Evolutionary conservation across 2,113 vertebrate species (phyloP).

Genomic region (Catharus bicknelli): DNA sequence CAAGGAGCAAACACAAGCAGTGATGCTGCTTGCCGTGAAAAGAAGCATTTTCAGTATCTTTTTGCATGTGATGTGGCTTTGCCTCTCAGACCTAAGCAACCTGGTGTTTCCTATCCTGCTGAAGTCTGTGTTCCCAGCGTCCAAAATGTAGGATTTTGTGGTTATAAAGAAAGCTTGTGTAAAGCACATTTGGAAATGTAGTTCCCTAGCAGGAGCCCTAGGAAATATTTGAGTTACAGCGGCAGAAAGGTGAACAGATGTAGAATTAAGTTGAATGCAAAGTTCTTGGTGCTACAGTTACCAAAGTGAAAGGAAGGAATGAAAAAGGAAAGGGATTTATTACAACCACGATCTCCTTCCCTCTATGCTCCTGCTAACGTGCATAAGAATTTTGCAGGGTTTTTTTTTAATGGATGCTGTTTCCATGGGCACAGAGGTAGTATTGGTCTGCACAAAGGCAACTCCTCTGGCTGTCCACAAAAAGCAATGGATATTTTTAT

Average conservation of each 20-base stretch:
- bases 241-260: constrained; percentile 22
- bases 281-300: neutral
- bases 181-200: constrained; percentile 3
- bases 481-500: neutral
- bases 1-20: neutral
- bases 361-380: neutral
- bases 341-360: neutral
- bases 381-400: neutral
- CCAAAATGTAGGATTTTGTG: neutral
- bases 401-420: constrained; percentile 28
- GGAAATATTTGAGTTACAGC: constrained; percentile 20
- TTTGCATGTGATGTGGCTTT: accelerated
- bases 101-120: neutral
- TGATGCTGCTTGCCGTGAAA: neutral
- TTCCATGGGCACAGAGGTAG: constrained; percentile 56
- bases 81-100: neutral
- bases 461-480: neutral
- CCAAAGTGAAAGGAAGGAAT: neutral
- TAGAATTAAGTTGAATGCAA: neutral
- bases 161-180: neutral
- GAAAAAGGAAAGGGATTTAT: constrained; percentile 37
- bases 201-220: neutral
- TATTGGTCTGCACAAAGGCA: constrained; percentile 6
- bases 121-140: neutral
- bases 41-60: neutral